Percentiles rank a stretch among this genome's conserved stretches.
phyloP scores from a whole-genome alignment of 2,888 invertebrate genomes.

The Apamea crenata region DNA sequence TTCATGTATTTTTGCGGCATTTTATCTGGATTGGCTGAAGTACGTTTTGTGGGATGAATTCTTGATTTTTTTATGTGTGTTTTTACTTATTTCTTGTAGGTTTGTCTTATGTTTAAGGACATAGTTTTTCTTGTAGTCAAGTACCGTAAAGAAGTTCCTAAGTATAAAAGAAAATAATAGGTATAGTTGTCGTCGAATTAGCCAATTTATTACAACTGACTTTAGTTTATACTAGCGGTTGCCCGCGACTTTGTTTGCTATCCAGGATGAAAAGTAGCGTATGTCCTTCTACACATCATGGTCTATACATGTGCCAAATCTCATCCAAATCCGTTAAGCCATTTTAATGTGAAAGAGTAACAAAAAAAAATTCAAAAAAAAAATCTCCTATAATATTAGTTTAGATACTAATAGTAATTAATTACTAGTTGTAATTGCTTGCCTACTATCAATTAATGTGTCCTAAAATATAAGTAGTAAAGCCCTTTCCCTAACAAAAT shows the following conservation, averaged over 20 bases:
- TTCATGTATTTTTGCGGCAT: conserved; percentile 59
- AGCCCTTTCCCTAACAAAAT: not conserved
- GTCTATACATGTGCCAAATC: not conserved
- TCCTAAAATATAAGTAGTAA: not conserved
- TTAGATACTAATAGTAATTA: not conserved
- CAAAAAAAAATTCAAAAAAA: not conserved
- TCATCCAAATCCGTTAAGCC: not conserved
- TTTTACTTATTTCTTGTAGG: conserved; percentile 11
- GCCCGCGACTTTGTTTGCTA: not conserved
- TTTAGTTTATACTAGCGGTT: not conserved
- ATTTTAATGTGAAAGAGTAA: not conserved
- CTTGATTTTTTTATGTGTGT: conserved; percentile 37
- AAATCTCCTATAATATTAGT: not conserved
- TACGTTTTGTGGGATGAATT: conserved; percentile 43
- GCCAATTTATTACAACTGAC: not conserved
- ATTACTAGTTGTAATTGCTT: not conserved
- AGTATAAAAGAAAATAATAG: not conserved
- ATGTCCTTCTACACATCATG: not conserved
- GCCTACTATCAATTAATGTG: too few relatives aligned
- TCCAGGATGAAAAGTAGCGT: not conserved
- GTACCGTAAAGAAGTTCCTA: not conserved
- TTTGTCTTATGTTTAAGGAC: not conserved
- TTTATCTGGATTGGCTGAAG: conserved; percentile 58
- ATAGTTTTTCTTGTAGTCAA: not conserved
- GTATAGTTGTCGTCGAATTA: too few relatives aligned